These are phyloP conservation scores for Meriones unguiculatus DNA, from an alignment of 2,113 vertebrate genomes.

Conservation along the genomic window DNA sequence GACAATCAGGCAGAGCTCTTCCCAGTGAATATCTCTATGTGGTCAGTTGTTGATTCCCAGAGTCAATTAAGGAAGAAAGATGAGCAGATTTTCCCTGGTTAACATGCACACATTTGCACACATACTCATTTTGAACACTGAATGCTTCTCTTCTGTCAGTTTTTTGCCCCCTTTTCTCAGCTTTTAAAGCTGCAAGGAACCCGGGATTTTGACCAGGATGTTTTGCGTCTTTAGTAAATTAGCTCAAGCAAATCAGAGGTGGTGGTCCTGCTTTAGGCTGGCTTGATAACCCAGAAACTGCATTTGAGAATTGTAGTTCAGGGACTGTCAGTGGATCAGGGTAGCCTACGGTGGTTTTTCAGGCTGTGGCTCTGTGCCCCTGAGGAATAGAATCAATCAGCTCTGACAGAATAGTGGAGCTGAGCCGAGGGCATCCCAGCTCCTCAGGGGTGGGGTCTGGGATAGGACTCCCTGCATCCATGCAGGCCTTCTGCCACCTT, in stretches of 20 bases:
- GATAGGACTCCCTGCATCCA: neutral
- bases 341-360: neutral
- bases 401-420: neutral
- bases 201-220: neutral
- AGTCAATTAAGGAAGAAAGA: slow-evolving; percentile 61
- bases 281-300: neutral
- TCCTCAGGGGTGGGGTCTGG: neutral
- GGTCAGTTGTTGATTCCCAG: slow-evolving; percentile 73
- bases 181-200: slow-evolving; percentile 26
- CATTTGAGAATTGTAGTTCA: neutral
- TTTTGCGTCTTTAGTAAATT: slow-evolving; percentile 33
- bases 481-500: neutral
- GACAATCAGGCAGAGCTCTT: slow-evolving; percentile 64
- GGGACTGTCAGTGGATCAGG: neutral
- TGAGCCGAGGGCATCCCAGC: neutral
- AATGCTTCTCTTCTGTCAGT: neutral
- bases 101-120: neutral
- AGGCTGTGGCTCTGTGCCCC: neutral
- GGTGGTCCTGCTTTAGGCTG: neutral
- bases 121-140: neutral
- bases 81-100: slow-evolving; percentile 71
- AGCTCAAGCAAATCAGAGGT: slow-evolving; percentile 18
- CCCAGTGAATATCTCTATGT: slow-evolving; percentile 49
- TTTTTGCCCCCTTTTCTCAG: neutral
- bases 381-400: neutral